phyloP scores from a whole-genome alignment of 1,140 invertebrate species.

The Aphis craccivora region DNA sequence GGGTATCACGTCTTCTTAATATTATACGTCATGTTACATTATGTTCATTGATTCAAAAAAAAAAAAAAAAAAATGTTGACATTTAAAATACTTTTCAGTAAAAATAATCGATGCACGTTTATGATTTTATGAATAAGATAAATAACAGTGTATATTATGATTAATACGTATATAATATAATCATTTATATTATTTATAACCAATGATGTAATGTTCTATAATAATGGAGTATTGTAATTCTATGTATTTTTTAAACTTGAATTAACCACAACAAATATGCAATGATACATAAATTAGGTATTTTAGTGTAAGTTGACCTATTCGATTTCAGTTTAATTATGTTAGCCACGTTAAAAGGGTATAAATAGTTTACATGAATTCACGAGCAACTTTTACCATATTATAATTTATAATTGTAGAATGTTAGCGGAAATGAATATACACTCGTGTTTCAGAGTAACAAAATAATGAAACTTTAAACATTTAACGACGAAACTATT shows the following conservation, averaged over 20 bases:
- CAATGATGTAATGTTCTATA: not conserved
- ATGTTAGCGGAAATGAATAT: not conserved
- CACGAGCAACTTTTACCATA: not conserved
- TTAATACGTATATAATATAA: no score
- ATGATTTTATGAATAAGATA: not conserved
- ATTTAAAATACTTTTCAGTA: not conserved
- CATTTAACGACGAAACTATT: not conserved
- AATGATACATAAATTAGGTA: not conserved
- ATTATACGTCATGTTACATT: not conserved
- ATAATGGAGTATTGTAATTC: not conserved
- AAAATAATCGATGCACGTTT: no score
- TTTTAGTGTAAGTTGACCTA: not conserved
- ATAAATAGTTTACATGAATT: constrained; percentile 12
- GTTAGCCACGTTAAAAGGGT: not conserved
- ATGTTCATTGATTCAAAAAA: not conserved
- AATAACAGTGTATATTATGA: not conserved
- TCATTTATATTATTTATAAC: not conserved
- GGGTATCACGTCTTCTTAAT: no score
- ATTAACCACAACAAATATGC: not conserved
- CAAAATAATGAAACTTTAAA: constrained; percentile 6
- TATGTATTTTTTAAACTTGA: not conserved
- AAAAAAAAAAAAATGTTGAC: not conserved
- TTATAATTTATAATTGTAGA: constrained; percentile 11
- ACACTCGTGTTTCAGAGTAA: not conserved
- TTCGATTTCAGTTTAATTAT: not conserved